phyloP scores from a whole-genome alignment of 2,888 invertebrate species.

The Xylota sylvarum region DNA sequence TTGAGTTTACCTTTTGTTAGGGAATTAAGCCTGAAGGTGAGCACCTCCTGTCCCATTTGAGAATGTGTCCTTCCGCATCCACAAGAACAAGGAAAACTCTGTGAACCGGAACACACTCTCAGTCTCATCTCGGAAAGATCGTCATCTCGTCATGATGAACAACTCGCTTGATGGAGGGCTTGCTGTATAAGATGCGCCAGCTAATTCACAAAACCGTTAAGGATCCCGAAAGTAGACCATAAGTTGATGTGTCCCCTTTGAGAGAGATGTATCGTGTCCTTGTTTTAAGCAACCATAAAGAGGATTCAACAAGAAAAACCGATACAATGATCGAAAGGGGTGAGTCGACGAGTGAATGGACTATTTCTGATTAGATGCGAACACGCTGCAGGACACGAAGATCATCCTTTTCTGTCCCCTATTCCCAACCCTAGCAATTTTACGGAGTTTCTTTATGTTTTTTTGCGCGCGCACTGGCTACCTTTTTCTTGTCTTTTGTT shows the following conservation, averaged over 20 bases:
- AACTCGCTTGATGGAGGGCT: conserved; percentile 28
- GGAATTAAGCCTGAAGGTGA: conserved; percentile 65
- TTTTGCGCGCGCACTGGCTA: not conserved
- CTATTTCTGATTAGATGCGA: conserved; percentile 78
- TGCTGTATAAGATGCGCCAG: conserved; percentile 40
- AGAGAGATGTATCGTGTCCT: conserved; percentile 58
- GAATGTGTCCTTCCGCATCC: conserved; percentile 52
- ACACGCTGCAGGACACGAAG: conserved; percentile 59
- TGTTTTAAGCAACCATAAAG: conserved; percentile 68
- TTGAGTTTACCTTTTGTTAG: conserved; percentile 60
- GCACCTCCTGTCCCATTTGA: conserved; percentile 74
- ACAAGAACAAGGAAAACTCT: conserved; percentile 45
- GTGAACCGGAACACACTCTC: conserved; percentile 67
- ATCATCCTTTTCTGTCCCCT: conserved; percentile 40
- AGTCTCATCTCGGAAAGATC: conserved; percentile 35
- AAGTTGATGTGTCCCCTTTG: conserved; percentile 46
- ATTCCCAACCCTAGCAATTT: conserved; percentile 75
- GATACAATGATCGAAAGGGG: conserved; percentile 69
- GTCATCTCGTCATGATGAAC: conserved; percentile 22
- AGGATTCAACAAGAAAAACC: conserved; percentile 41
- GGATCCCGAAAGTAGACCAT: conserved; percentile 76
- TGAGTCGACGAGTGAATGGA: conserved; percentile 60
- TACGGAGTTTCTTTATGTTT: conserved; percentile 66
- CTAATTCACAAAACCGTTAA: conserved; percentile 78
- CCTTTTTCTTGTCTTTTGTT: conserved; percentile 53